These are phyloP conservation scores for Dysidea cf. avara DNA, from an alignment of 37 sponge, comb jelly and placozoan genomes.

Conservation along the genomic window DNA sequence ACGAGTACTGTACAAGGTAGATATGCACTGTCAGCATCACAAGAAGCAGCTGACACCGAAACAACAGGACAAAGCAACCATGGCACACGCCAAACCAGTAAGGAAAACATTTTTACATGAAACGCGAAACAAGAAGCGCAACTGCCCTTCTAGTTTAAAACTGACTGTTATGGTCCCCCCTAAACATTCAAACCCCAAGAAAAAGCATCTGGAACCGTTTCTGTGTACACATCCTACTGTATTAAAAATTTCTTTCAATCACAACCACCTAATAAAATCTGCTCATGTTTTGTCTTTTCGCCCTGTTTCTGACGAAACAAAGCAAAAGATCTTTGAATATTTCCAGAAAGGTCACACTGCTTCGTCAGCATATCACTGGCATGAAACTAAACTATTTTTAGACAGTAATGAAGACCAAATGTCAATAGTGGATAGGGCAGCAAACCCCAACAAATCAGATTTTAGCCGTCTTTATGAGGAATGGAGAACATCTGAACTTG, in stretches of 20 bases:
- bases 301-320: conserved; percentile 15
- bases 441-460: conserved; percentile 6
- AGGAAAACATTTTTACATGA: too few relatives aligned
- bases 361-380: conserved; percentile 7
- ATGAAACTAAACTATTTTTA: conserved; percentile 20
- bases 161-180: too few relatives aligned
- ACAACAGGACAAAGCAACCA: too few relatives aligned
- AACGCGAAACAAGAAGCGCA: too few relatives aligned
- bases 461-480: conserved; percentile 2
- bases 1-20: conserved; percentile 12
- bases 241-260: conserved; percentile 10
- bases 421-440: conserved; percentile 8
- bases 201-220: too few relatives aligned
- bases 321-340: conserved; percentile 18
- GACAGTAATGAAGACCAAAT: conserved; percentile 20
- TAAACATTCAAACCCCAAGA: too few relatives aligned
- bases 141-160: too few relatives aligned
- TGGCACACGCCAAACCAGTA: too few relatives aligned
- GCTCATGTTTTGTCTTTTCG: conserved; percentile 25
- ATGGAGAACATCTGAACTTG: conserved; percentile 11
- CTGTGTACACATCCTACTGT: too few relatives aligned
- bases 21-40: conserved; percentile 10
- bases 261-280: conserved; percentile 18
- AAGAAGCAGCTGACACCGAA: too few relatives aligned
- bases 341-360: conserved; percentile 32